These are phyloP conservation scores for Procambarus clarkii DNA, from an alignment of 1,140 invertebrate species.

Conservation along the genomic window DNA sequence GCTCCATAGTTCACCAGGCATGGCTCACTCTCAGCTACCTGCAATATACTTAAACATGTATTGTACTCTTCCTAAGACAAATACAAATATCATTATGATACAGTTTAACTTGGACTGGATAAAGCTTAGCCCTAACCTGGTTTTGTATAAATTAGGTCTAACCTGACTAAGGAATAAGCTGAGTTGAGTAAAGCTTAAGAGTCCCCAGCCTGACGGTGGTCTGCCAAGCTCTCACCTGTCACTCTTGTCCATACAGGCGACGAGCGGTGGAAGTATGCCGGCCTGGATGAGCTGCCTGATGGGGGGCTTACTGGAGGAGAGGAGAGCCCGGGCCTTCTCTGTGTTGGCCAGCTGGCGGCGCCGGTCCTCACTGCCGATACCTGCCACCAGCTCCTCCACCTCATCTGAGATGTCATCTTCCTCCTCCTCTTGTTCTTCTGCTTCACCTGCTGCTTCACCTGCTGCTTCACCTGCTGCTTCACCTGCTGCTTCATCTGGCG, in stretches of 20 bases:
- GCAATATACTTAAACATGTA: too few relatives aligned
- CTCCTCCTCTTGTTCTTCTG: constrained; percentile 18
- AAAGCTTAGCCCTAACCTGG: too few relatives aligned
- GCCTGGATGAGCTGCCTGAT: constrained; percentile 39
- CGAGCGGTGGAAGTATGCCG: background rate
- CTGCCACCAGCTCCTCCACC: constrained; percentile 29
- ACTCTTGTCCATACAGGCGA: constrained; percentile 36
- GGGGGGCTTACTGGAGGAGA: constrained; percentile 28
- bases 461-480: too few relatives aligned
- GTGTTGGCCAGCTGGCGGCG: constrained; percentile 26
- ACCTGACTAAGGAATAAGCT: too few relatives aligned
- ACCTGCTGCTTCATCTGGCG: background rate
- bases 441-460: background rate
- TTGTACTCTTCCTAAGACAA: too few relatives aligned
- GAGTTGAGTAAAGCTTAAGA: too few relatives aligned
- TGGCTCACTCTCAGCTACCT: too few relatives aligned
- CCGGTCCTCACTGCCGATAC: background rate
- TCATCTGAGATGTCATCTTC: constrained; percentile 35
- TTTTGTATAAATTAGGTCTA: too few relatives aligned
- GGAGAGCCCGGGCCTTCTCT: constrained; percentile 1
- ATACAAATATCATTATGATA: too few relatives aligned
- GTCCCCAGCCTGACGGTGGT: background rate
- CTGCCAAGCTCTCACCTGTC: constrained; percentile 26
- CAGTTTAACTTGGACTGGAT: too few relatives aligned
- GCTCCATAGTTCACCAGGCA: too few relatives aligned